Percentiles rank a stretch among this genome's conserved stretches.
phyloP scores from a whole-genome alignment of 1,140 invertebrate genomes.

The Euwallacea similis region DNA sequence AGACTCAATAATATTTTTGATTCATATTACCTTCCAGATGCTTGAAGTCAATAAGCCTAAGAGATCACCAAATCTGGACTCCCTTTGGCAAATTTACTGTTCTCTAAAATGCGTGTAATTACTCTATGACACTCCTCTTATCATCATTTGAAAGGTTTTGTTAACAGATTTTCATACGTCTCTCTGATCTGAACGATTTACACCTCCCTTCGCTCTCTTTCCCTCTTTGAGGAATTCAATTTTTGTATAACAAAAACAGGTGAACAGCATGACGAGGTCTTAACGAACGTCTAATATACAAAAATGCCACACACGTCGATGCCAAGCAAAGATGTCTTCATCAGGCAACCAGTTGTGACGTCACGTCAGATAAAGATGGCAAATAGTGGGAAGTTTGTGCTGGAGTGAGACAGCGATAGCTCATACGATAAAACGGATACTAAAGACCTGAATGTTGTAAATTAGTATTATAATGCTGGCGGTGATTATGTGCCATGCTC shows the following conservation, averaged over 20 bases:
- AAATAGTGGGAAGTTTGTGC: neutral
- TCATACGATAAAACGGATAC: constrained; percentile 22
- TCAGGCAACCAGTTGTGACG: constrained; percentile 53
- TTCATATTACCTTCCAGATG: no score
- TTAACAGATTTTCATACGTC: no score
- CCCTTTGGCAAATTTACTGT: no score
- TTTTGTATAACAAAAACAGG: constrained; percentile 5
- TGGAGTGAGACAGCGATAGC: constrained; percentile 9
- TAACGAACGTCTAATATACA: constrained; percentile 23
- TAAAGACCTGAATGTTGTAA: constrained; percentile 29
- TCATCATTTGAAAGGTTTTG: no score
- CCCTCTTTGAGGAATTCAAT: neutral
- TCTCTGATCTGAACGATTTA: no score
- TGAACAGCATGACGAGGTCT: neutral
- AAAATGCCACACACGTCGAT: constrained; percentile 52
- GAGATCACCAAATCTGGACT: no score
- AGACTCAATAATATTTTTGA: no score
- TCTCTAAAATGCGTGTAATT: no score
- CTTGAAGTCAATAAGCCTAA: no score
- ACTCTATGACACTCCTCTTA: no score
- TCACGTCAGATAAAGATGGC: constrained; percentile 36
- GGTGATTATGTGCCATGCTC: constrained; percentile 15
- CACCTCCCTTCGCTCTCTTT: neutral
- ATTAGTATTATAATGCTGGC: constrained; percentile 29
- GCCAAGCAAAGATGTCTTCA: constrained; percentile 52